Percentiles rank a stretch among this genome's conserved stretches.
These are phyloP conservation scores for Oophaga pumilio DNA, from an alignment of 2,113 vertebrate genomes.

Conservation along the genomic window DNA sequence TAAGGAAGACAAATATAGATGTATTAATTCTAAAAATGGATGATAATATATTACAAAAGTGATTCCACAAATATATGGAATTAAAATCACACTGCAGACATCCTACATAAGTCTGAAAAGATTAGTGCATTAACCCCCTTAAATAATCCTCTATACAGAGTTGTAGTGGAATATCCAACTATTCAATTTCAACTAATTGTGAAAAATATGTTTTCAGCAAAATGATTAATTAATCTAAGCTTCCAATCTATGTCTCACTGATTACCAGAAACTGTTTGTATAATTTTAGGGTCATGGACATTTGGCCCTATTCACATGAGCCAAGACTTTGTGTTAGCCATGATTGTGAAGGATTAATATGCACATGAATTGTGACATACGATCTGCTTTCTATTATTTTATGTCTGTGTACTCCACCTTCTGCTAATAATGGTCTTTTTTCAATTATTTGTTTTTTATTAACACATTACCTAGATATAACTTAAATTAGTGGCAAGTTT, in stretches of 20 bases:
- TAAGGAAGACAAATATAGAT: too few relatives aligned
- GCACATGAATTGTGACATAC: slow-evolving; percentile 26
- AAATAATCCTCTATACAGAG: neutral
- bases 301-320: slow-evolving; percentile 5
- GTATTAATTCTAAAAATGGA: too few relatives aligned
- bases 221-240: slow-evolving; percentile 18
- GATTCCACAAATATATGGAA: neutral
- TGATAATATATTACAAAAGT: neutral
- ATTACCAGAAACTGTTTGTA: slow-evolving; percentile 26
- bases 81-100: neutral
- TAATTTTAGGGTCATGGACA: slow-evolving; percentile 29
- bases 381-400: slow-evolving; percentile 16
- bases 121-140: neutral
- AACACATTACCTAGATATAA: neutral
- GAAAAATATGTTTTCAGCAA: slow-evolving; percentile 33
- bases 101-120: neutral
- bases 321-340: slow-evolving; percentile 4
- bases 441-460: neutral
- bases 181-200: slow-evolving; percentile 33
- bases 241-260: slow-evolving; percentile 19
- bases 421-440: neutral
- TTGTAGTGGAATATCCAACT: neutral
- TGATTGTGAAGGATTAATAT: slow-evolving; percentile 39
- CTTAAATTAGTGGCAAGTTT: neutral
- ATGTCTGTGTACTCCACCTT: neutral